These are phyloP conservation scores for Otis tarda DNA, from an alignment of 2,113 vertebrate genomes.

Conservation along the genomic window DNA sequence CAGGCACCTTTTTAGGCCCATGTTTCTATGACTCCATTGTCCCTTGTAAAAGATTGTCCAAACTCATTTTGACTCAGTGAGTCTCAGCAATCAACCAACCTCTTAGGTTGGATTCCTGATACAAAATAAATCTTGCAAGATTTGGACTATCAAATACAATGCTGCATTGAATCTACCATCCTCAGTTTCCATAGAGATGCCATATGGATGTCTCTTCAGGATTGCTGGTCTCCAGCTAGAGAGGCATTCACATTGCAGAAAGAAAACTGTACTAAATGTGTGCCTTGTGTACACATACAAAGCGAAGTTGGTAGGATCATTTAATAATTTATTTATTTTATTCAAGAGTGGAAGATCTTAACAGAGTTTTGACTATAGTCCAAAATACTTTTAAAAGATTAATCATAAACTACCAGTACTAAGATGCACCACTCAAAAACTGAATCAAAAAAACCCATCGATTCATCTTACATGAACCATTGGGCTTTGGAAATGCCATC, in stretches of 20 bases:
- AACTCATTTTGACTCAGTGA: background rate
- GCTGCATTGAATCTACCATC: conserved; percentile 21
- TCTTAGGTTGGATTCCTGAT: conserved; percentile 19
- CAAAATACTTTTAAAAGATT: background rate
- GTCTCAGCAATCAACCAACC: background rate
- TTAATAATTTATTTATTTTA: background rate
- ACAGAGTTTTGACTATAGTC: background rate
- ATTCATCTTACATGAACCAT: background rate
- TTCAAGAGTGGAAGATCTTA: background rate
- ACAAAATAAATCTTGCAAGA: conserved; percentile 17
- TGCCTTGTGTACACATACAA: background rate
- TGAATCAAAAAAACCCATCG: background rate
- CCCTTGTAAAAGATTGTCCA: background rate
- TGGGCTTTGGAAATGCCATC: background rate
- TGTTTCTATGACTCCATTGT: background rate
- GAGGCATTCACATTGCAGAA: background rate
- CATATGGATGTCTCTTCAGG: conserved; percentile 8
- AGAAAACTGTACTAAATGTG: background rate
- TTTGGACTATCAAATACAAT: conserved; percentile 6
- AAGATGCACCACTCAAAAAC: background rate
- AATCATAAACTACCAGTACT: background rate
- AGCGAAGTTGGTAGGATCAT: background rate
- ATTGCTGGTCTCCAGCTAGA: background rate
- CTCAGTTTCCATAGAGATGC: conserved; percentile 52
- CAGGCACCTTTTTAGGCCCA: background rate